phyloP scores from a whole-genome alignment of 2,888 invertebrate species.

The Willowsia nigromaculata region DNA sequence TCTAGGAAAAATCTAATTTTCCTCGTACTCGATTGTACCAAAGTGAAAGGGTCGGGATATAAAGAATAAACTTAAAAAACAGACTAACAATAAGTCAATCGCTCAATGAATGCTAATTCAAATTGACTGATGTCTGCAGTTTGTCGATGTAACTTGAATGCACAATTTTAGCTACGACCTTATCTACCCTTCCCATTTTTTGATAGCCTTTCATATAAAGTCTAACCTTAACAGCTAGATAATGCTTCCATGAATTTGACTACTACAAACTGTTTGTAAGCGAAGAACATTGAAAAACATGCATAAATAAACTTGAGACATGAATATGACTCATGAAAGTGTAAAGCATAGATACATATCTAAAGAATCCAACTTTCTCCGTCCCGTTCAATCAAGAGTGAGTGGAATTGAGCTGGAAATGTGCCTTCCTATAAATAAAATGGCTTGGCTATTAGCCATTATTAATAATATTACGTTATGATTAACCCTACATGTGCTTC shows the following conservation, averaged over 20 bases:
- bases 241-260: too few relatives aligned
- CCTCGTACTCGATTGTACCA: neutral
- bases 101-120: neutral
- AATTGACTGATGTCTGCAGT: too few relatives aligned
- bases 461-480: neutral
- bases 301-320: too few relatives aligned
- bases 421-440: neutral
- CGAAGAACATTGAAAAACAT: too few relatives aligned
- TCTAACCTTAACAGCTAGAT: too few relatives aligned
- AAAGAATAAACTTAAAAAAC: neutral
- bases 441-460: neutral
- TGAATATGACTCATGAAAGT: too few relatives aligned
- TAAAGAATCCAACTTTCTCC: neutral
- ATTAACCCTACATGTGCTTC: slow-evolving; percentile 8
- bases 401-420: neutral
- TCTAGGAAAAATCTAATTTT: neutral
- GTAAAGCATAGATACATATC: neutral
- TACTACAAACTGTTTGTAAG: too few relatives aligned
- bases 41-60: too few relatives aligned
- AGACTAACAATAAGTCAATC: neutral
- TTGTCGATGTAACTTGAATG: too few relatives aligned
- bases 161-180: too few relatives aligned
- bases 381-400: neutral
- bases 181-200: too few relatives aligned
- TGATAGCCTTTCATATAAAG: too few relatives aligned